Percentiles rank a stretch among this genome's conserved stretches.
Conservation (phyloP, 2,113 vertebrate genomes). For the Merops nubicus region DNA sequence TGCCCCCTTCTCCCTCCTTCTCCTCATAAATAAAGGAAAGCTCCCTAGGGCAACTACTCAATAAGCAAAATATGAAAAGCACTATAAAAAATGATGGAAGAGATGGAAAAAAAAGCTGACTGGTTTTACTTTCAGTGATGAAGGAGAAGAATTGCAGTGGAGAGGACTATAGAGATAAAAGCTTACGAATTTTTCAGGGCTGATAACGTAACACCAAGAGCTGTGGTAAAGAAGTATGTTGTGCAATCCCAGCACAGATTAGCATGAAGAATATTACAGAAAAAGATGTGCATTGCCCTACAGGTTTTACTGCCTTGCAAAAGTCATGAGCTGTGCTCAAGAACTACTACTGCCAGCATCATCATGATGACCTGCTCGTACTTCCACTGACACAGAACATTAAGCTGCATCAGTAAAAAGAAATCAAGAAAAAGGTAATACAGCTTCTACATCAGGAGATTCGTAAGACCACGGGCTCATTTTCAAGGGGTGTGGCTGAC, state of each 20-base stretch:
- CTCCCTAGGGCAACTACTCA: slow-evolving; percentile 26
- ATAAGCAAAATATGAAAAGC: slow-evolving; percentile 47
- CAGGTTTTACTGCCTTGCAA: slow-evolving; percentile 4
- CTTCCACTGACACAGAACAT: background rate
- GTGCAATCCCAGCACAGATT: slow-evolving; percentile 1
- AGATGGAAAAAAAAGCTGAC: background rate
- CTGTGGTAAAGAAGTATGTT: background rate
- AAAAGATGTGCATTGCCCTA: background rate
- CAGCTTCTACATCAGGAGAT: background rate
- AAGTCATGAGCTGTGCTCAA: slow-evolving; percentile 16
- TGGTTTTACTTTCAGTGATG: background rate
- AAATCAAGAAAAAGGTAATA: slow-evolving; percentile 14
- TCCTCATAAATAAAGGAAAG: background rate
- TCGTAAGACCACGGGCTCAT: background rate
- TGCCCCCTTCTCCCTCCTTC: background rate
- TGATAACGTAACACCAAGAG: background rate
- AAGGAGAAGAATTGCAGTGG: background rate
- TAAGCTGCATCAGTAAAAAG: slow-evolving; percentile 20
- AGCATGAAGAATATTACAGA: background rate
- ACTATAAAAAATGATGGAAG: background rate
- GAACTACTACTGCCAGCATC: background rate
- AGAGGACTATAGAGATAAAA: background rate
- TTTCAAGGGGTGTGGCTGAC: background rate
- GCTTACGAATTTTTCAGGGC: background rate
- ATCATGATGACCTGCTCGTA: slow-evolving; percentile 16